Conservation (phyloP, 2,797 vertebrate species). For the Otus scops region DNA sequence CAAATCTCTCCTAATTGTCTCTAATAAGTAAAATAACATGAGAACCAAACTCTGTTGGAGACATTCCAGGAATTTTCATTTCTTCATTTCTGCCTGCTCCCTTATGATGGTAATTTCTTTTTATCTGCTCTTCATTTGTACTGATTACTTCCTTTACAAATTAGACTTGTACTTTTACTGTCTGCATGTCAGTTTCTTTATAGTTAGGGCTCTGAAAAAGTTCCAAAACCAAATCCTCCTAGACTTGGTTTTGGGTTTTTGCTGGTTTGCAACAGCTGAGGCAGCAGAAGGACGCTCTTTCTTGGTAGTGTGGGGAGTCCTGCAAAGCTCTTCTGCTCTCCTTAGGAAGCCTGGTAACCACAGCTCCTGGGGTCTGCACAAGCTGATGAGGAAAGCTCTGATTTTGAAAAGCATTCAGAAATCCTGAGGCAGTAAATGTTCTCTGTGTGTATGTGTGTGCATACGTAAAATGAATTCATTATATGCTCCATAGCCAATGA, state of each 20-base stretch:
- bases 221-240: not conserved
- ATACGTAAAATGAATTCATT: not conserved
- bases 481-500: not conserved
- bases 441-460: fast-evolving
- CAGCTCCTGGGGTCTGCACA: not conserved
- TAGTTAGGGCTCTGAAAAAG: not conserved
- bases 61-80: constrained; percentile 10
- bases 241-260: not conserved
- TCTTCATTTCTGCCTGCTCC: not conserved
- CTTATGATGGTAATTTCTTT: constrained; percentile 30
- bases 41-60: constrained; percentile 10
- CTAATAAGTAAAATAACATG: constrained; percentile 31
- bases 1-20: constrained; percentile 29
- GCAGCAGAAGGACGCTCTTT: not conserved
- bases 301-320: not conserved
- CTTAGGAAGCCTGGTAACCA: not conserved
- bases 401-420: not conserved
- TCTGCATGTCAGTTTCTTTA: not conserved
- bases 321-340: not conserved
- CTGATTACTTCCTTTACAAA: constrained; percentile 27
- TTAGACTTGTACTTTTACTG: not conserved
- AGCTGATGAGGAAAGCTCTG: not conserved
- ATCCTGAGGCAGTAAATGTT: not conserved
- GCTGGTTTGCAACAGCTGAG: not conserved
- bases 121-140: constrained; percentile 34